Conservation (phyloP, 1,140 invertebrate species). For the Pseudomyrmex cubaensis region DNA sequence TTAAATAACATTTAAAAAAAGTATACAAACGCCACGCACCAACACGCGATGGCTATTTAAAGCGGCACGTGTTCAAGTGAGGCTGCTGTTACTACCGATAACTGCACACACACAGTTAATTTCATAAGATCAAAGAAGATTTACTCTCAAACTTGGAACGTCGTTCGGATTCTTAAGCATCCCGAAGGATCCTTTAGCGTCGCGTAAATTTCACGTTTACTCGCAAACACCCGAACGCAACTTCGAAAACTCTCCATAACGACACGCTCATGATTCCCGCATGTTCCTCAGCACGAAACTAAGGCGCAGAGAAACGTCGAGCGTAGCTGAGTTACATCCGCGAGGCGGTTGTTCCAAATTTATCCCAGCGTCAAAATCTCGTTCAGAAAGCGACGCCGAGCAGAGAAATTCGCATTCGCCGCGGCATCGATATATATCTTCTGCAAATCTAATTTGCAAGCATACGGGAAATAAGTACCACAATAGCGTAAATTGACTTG, state of each 20-base stretch:
- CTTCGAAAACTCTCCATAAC: conserved; percentile 22
- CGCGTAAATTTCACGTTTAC: background rate
- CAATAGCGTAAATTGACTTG: too few relatives aligned
- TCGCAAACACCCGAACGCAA: conserved; percentile 11
- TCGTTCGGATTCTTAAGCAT: background rate
- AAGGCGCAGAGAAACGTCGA: conserved; percentile 47
- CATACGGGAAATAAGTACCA: too few relatives aligned
- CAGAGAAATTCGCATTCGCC: background rate
- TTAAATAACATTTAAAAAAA: conserved; percentile 4
- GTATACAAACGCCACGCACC: background rate
- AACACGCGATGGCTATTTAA: background rate
- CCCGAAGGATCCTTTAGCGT: background rate
- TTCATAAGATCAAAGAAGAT: background rate
- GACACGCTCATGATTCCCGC: conserved; percentile 20
- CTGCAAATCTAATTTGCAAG: too few relatives aligned
- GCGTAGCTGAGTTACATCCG: conserved; percentile 51
- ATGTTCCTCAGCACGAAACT: conserved; percentile 62
- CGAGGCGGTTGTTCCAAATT: conserved; percentile 71
- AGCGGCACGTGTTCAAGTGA: conserved; percentile 11
- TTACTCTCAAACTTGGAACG: background rate
- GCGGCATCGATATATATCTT: background rate
- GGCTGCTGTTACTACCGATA: conserved; percentile 4
- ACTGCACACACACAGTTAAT: background rate
- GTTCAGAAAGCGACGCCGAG: conserved; percentile 28
- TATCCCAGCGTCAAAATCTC: conserved; percentile 71